These are phyloP conservation scores for Cynocephalus volans DNA, from an alignment of 2,113 vertebrate genomes.

Conservation along the genomic window DNA sequence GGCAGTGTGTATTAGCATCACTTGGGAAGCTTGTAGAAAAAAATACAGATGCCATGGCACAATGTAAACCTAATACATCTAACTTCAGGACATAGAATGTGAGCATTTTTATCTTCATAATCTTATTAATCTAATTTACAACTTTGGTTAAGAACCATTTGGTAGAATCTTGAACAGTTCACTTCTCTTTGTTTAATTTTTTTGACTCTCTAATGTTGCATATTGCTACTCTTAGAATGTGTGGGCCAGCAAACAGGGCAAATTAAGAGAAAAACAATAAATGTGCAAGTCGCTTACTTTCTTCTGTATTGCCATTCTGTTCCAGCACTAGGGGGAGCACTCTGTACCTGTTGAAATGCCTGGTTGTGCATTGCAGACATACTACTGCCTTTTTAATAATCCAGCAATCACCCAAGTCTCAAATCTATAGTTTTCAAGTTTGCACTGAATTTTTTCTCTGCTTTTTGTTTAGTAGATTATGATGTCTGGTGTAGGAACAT, in stretches of 20 bases:
- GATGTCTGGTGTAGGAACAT: neutral
- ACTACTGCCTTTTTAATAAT: neutral
- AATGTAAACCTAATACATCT: neutral
- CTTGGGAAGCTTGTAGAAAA: neutral
- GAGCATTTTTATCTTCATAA: neutral
- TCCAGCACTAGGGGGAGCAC: neutral
- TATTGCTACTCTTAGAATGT: neutral
- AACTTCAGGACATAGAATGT: conserved; percentile 18
- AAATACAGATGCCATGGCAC: neutral
- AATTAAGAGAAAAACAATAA: conserved; percentile 42
- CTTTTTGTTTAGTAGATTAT: neutral
- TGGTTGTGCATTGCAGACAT: neutral
- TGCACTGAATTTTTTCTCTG: neutral
- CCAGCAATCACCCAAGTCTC: neutral
- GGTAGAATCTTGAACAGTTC: neutral
- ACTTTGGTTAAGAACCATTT: neutral
- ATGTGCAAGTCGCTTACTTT: neutral
- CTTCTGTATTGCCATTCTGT: neutral
- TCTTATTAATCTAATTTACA: neutral
- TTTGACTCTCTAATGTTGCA: neutral
- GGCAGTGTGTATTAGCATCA: neutral
- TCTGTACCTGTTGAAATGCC: neutral
- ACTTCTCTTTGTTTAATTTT: neutral
- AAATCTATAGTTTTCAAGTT: neutral
- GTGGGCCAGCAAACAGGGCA: neutral